Conservation (phyloP, 2,888 invertebrate genomes). For the Blastobasis adustella region DNA sequence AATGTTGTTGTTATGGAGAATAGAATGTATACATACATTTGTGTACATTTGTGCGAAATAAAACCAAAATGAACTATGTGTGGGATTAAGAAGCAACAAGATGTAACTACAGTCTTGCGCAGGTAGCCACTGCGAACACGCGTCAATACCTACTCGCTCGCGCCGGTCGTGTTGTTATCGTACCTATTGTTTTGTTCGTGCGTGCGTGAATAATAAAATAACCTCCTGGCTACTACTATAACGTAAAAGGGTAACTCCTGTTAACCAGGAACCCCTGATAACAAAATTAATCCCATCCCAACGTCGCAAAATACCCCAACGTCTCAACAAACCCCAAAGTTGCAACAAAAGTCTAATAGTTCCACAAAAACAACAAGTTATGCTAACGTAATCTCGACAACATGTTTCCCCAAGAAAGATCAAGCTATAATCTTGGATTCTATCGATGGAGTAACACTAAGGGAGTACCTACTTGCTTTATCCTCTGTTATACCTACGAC, state of each 20-base stretch:
- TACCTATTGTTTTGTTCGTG: background rate
- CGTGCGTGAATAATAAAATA: background rate
- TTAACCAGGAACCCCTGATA: background rate
- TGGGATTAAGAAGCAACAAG: no score
- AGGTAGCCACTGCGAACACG: background rate
- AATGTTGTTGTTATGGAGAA: no score
- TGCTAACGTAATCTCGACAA: constrained; percentile 8
- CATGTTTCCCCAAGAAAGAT: constrained; percentile 13
- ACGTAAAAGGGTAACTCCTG: background rate
- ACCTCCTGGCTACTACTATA: background rate
- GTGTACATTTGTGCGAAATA: no score
- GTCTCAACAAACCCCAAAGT: constrained; percentile 1
- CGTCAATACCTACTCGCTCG: background rate
- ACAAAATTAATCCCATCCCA: background rate
- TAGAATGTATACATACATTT: no score
- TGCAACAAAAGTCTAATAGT: background rate
- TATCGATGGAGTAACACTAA: constrained; percentile 11
- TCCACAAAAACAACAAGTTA: constrained; percentile 2
- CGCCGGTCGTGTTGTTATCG: background rate
- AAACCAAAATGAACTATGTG: no score
- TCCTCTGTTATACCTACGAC: constrained; percentile 2
- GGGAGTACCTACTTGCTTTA: constrained; percentile 9
- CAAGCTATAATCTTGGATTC: constrained; percentile 15
- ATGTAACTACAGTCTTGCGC: background rate
- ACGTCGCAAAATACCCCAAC: constrained; percentile 1